These are phyloP conservation scores for Atlantisia rogersi DNA, from an alignment of 2,113 vertebrate species.

Conservation along the genomic window DNA sequence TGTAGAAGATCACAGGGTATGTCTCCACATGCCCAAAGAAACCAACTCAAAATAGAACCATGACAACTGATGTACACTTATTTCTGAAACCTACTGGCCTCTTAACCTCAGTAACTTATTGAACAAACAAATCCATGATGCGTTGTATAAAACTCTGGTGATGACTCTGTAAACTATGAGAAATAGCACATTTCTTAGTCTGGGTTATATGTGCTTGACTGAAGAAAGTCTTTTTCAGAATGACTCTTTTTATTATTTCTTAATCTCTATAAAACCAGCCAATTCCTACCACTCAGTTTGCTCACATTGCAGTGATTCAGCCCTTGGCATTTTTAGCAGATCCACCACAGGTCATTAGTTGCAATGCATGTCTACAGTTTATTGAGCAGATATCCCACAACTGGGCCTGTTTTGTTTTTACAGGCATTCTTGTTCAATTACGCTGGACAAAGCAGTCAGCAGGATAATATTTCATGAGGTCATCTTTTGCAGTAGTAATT, in stretches of 20 bases:
- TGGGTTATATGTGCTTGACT: not conserved
- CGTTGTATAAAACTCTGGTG: not conserved
- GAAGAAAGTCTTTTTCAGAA: not conserved
- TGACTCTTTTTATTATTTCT: not conserved
- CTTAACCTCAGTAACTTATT: not conserved
- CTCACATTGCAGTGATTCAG: not conserved
- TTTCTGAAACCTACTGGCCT: not conserved
- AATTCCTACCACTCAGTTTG: not conserved
- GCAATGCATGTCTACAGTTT: not conserved
- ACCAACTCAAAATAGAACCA: not conserved
- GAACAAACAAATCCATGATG: not conserved
- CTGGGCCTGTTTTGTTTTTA: not conserved
- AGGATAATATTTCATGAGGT: conserved; percentile 7
- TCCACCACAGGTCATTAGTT: not conserved
- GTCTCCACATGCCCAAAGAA: not conserved
- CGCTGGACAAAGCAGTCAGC: not conserved
- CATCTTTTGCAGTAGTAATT: not conserved
- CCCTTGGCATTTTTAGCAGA: not conserved
- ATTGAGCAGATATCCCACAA: not conserved
- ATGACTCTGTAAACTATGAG: not conserved
- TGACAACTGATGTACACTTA: not conserved
- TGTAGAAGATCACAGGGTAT: not conserved
- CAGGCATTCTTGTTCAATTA: conserved; percentile 42
- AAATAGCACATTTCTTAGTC: not conserved
- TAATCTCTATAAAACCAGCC: not conserved